Evolutionary conservation across 2,113 vertebrate species (phyloP), one percentile per base, ranked within the genome.

Genomic region (Acanthisitta chloris): DNA sequence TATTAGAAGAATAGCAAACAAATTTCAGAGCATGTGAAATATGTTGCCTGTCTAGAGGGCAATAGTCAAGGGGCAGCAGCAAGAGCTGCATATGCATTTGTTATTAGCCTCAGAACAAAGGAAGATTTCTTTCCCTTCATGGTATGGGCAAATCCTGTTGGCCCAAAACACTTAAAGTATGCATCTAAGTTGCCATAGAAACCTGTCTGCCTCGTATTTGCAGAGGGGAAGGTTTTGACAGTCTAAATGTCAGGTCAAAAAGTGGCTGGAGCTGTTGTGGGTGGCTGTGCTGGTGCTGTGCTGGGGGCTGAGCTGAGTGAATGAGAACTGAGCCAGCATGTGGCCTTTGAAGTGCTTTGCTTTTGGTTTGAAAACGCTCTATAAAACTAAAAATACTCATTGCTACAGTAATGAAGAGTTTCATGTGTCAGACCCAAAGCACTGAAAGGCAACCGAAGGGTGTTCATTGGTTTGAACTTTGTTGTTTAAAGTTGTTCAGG

Each of bases 151-250:
- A 74, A 91, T 84, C 77, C 55, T 57, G 33, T 91, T 76, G 95
- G 88, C 89, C 80, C 85, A 93, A 88, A 85, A 2, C 17, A 2
- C 84, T 88, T 59, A 55, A 95, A 9, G 85, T 52, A 4, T 66
- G 90, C 81, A 52, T 91, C 81, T 83, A 93, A 88, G 90, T 95
- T 93, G 91, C 92, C 95, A 96, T 94, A 82, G 92, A 97, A 97
- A 92, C 93, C 66, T 90, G 24, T 18, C 52, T 94, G 92, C 65
- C 79, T 78, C 1, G 2, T 52, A 0, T 94, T 87, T 94, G 88
- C 52, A 40, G 82, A 92, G 82, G 64, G 48, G 82, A 88, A 64
- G 91, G 54, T 51, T 85, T 90, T 90, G 46, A 6, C 42, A 67
- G 90, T 14, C 14, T 29, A 91, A 95, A 94, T 93, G 92, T 90